Base-by-base conservation (phyloP, 1,140 invertebrate species). In the Lamellibrachia luymesi region DNA sequence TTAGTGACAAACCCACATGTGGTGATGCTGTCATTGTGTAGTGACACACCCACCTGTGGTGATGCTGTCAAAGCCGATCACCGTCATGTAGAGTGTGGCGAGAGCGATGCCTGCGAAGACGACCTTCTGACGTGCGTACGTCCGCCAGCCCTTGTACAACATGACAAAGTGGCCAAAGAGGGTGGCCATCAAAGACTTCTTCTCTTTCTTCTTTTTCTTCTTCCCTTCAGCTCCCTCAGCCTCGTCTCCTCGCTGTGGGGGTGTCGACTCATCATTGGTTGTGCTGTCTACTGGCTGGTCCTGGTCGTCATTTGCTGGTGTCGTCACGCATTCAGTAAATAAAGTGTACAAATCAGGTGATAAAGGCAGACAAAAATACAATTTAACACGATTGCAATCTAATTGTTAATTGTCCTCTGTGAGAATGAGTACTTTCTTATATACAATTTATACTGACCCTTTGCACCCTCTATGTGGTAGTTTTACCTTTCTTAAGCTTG, bases 71-170 rank as follows among this genome's bases (percentile, higher is more conserved):
- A 97, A 97, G 50, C 96, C 95, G 13, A 97, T 94, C 2, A 97
- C 97, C 8, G 97, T 97, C 96, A 97, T 96, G 94, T 96, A 97
- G 17, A 97, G 94, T 38, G 95, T 94, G 50, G 96, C 95, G n/a
- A 97, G 94, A 4, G 94, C 96, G 2, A 97, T 92, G 38, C 96
- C 96, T 51, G 97, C 96, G 94, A 95, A 94, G 50, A 95, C 92
- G 13, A 97, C 94, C 4, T 93, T 94, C 93, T 96, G 96, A n/a
- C 89, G 91, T 91, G 96, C 95, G 94, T 96, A 96, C 10, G 91
- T 92, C 91, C 93, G 93, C 96, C 96, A 96, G 38, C 95, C 94
- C 92, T 52, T 90, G 8, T 80, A 38, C 50, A 94, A 52, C 4
- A 93, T 51, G n/a, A 93, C 25, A 25, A 94, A 94, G 7, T 64